Percentiles rank a stretch among this genome's conserved stretches.
phyloP scores from a whole-genome alignment of 2,797 vertebrate genomes.

The Sphaeramia orbicularis region DNA sequence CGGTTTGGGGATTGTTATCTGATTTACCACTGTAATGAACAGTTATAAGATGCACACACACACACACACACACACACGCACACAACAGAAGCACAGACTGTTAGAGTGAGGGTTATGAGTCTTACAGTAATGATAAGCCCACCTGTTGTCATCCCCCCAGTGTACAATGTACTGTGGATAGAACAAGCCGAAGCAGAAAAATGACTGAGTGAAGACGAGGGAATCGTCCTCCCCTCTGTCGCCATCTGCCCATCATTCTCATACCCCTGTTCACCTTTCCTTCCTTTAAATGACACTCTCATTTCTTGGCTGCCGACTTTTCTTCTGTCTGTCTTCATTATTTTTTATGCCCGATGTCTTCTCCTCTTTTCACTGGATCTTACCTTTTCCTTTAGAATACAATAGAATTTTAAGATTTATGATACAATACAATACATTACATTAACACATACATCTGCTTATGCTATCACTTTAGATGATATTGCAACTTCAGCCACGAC shows the following conservation, averaged over 20 bases:
- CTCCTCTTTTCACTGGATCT: background rate
- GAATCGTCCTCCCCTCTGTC: conserved; percentile 50
- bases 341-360: conserved; percentile 21
- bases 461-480: background rate
- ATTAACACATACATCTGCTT: conserved; percentile 3
- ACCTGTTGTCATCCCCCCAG: conserved; percentile 68
- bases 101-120: conserved; percentile 59
- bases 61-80: conserved; percentile 15
- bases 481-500: no score
- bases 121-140: conserved; percentile 68
- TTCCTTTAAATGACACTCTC: conserved; percentile 33
- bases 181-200: conserved; percentile 46
- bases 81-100: conserved; percentile 38
- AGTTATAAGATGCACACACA: conserved; percentile 62
- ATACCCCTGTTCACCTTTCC: conserved; percentile 10
- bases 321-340: conserved; percentile 38
- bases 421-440: no score
- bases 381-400: conserved; percentile 1
- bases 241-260: conserved; percentile 63
- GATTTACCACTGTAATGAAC: conserved; percentile 74
- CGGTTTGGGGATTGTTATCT: conserved; percentile 72
- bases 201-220: conserved; percentile 43
- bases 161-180: conserved; percentile 32
- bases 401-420: no score
- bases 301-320: conserved; percentile 21